These are phyloP conservation scores for Macrosteles quadrilineatus DNA, from an alignment of 1,140 invertebrate genomes.

Conservation along the genomic window DNA sequence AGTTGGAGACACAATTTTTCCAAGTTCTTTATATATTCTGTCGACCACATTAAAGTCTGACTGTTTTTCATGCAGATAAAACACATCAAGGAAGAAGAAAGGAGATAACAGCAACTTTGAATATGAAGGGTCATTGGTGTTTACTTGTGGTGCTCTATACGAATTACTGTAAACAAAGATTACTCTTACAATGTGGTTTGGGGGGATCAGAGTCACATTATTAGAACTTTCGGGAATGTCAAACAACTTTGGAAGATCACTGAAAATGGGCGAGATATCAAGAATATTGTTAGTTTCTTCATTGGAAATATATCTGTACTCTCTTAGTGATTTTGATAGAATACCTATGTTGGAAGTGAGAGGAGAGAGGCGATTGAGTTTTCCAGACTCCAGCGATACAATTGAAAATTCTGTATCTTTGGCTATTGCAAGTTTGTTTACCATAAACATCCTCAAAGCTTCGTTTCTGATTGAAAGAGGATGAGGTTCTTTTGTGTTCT, in stretches of 20 bases:
- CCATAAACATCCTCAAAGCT: not conserved
- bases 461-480: not conserved
- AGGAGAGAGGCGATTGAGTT: not conserved
- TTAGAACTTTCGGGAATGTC: not conserved
- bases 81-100: not conserved
- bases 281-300: not conserved
- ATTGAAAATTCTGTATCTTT: not conserved
- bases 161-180: not conserved
- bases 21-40: not conserved
- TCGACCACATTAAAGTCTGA: not conserved
- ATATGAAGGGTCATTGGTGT: not conserved
- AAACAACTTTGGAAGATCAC: not conserved
- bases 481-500: not conserved
- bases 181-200: not conserved
- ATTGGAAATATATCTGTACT: not conserved
- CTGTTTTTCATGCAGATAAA: slow-evolving; percentile 2
- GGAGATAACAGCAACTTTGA: not conserved
- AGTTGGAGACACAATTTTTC: not conserved
- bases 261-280: not conserved
- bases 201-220: not conserved
- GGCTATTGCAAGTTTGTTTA: not conserved
- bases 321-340: not conserved
- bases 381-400: not conserved
- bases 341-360: not conserved
- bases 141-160: not conserved